Conservation (phyloP, 2,888 invertebrate genomes). For the Bombyx huttoni region DNA sequence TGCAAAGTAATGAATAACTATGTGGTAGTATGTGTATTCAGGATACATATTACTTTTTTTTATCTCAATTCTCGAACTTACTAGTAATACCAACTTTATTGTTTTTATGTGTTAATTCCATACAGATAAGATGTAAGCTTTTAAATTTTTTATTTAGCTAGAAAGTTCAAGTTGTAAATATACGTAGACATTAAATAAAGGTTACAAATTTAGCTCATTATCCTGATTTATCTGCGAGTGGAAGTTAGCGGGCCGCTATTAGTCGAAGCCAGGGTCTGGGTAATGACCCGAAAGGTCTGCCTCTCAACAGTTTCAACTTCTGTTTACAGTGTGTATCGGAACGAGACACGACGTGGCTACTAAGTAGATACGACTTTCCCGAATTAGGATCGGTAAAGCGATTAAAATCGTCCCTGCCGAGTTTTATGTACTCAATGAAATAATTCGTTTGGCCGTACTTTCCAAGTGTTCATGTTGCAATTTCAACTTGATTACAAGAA, state of each 20-base stretch:
- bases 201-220: slow-evolving; percentile 20
- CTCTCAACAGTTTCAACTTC: slow-evolving; percentile 20
- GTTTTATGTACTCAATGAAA: neutral
- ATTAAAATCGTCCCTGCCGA: neutral
- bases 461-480: neutral
- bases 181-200: slow-evolving; percentile 9
- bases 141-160: no score
- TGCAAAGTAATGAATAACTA: no score
- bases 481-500: neutral
- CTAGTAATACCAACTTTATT: no score
- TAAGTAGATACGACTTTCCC: slow-evolving; percentile 1
- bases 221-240: slow-evolving; percentile 24
- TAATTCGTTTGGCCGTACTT: neutral
- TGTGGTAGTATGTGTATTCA: no score
- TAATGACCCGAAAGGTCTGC: slow-evolving; percentile 29
- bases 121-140: no score
- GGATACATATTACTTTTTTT: no score
- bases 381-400: neutral
- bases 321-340: slow-evolving; percentile 13
- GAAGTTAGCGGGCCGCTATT: slow-evolving; percentile 28
- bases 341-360: slow-evolving; percentile 4
- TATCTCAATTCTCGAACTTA: no score
- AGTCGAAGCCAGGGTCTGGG: slow-evolving; percentile 23
- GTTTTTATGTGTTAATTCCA: no score
- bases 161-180: neutral